Base-by-base conservation (phyloP, 1,140 invertebrate species). In the Solenopsis invicta region DNA sequence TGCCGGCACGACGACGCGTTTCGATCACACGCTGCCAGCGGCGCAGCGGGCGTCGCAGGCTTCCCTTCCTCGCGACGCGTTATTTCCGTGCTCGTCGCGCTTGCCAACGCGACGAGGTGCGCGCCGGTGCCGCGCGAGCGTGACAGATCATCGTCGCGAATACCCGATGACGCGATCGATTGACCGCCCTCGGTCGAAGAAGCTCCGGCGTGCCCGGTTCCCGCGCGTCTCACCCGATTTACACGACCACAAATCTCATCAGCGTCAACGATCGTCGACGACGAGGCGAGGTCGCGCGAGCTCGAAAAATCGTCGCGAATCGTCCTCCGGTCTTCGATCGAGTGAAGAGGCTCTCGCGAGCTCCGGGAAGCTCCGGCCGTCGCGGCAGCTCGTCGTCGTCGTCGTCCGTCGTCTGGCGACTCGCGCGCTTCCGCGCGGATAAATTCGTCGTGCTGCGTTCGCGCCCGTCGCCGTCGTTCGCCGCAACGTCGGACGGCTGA, bases 91-190 rank as follows among this genome's bases (percentile, higher is more conserved):
- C 80, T 16, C 41, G 41, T 62, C 69, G 80, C n/a, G 69, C 41
- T 24, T 84, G 80, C 69, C 80, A 84, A 41, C 69, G 69, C 41
- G 69, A 84, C 69, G 80, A 56, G 54, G 69, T n/a, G 80, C 80
- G 69, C 75, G 18, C 78, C 78, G 78, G 56, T 69, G 66, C 13
- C 54, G 80, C 66, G 54, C 64, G 34, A 41, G 64, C 64, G 21
- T 74, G 80, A 61, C 80, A 37, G 80, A 82, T 82, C 80, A 82
- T 74, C 80, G 80, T 82, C 80, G 69, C 80, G 80, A 84, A 84
- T 84, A 84, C 24, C 80, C 80, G 80, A 74, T 84, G 80, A 84
- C 80, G 80, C 41, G 80, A 84, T 62, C 69, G 29, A 75, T 64
- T 54, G 69, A n/a, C 54, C 80, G 54, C 4, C 6, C 5, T 48